Evolutionary conservation across 1,140 invertebrate species (phyloP).

Genomic region (Anastrepha obliqua): DNA sequence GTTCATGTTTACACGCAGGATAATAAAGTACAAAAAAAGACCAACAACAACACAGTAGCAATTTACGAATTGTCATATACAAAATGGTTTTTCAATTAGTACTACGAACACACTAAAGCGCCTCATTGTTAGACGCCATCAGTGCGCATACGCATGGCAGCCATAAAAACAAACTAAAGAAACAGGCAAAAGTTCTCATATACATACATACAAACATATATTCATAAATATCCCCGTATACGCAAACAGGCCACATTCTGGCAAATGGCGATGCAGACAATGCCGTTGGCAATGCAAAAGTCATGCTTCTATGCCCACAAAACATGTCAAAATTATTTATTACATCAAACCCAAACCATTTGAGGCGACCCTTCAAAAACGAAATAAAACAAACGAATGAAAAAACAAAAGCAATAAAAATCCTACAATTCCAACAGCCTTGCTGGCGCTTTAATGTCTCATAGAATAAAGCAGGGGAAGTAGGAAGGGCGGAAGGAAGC

Average conservation of each 20-base stretch:
- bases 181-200: too few relatives aligned
- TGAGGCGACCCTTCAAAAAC: neutral
- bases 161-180: neutral
- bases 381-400: neutral
- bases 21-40: conserved; percentile 6
- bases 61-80: conserved; percentile 51
- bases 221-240: neutral
- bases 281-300: conserved; percentile 42
- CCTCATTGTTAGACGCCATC: conserved; percentile 8
- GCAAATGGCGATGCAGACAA: conserved; percentile 47
- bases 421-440: conserved; percentile 15
- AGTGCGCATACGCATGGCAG: conserved; percentile 28
- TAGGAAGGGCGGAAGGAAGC: neutral
- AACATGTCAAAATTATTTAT: conserved; percentile 58
- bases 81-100: conserved; percentile 55
- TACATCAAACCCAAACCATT: conserved; percentile 49
- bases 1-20: conserved; percentile 51
- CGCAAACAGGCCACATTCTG: neutral
- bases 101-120: conserved; percentile 14
- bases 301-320: conserved; percentile 55
- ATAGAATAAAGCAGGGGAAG: conserved; percentile 23
- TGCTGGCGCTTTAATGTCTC: conserved; percentile 27
- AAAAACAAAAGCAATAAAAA: conserved; percentile 23
- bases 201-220: too few relatives aligned
- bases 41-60: neutral